Conservation (phyloP, 2,888 invertebrate species). For the Dioctria linearis region DNA sequence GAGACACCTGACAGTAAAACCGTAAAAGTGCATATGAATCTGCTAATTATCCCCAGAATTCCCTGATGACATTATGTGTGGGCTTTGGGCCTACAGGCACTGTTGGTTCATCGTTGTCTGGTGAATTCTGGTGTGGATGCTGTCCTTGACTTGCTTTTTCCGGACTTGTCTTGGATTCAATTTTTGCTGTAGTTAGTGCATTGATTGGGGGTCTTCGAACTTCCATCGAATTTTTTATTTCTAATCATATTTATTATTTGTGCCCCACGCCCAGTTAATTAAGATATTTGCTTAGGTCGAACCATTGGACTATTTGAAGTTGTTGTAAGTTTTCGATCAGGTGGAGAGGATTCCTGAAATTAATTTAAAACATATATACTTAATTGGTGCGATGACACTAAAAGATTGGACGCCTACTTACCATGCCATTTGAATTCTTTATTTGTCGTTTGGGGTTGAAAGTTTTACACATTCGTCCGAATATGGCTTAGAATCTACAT, state of each 20-base stretch:
- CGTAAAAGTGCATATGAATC: too few species aligned
- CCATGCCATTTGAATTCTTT: too few species aligned
- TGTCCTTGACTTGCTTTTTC: slow-evolving; percentile 13
- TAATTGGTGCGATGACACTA: too few species aligned
- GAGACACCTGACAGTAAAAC: too few species aligned
- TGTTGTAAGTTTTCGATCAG: slow-evolving; percentile 69
- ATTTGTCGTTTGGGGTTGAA: too few species aligned
- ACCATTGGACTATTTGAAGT: slow-evolving; percentile 67
- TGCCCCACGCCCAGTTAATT: slow-evolving; percentile 67
- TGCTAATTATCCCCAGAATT: too few species aligned
- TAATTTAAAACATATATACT: too few species aligned
- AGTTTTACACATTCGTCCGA: too few species aligned
- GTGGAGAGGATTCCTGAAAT: slow-evolving; percentile 64
- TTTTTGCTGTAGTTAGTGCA: slow-evolving; percentile 33
- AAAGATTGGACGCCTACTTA: too few species aligned
- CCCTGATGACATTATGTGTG: too few species aligned
- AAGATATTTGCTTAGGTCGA: slow-evolving; percentile 66
- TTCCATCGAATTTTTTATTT: slow-evolving; percentile 62
- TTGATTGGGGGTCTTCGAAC: neutral
- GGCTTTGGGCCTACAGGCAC: too few species aligned
- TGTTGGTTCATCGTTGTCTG: slow-evolving; percentile 62
- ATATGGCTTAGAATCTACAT: too few species aligned
- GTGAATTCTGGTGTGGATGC: slow-evolving; percentile 53
- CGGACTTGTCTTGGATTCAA: slow-evolving; percentile 45
- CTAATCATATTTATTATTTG: slow-evolving; percentile 71